Evolutionary conservation across 1,140 invertebrate species (phyloP).

Genomic region (Melipona quadrifasciata): DNA sequence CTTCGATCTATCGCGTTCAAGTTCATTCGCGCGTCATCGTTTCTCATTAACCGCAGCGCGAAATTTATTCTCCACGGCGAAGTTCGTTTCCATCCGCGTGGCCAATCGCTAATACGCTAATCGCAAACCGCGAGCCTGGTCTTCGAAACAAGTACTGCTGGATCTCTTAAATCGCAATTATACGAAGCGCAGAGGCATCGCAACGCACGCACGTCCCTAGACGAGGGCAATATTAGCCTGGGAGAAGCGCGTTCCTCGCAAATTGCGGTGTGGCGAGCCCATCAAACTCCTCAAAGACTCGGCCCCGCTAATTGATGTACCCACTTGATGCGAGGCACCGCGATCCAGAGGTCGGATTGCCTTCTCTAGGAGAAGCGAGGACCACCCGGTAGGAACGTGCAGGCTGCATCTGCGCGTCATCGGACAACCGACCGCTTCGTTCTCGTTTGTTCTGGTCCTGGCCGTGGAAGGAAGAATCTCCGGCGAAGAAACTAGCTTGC

Average conservation of each 20-base stretch:
- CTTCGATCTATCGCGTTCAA: background rate
- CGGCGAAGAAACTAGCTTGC: constrained; percentile 55
- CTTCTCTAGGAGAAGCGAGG: constrained; percentile 35
- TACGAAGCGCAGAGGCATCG: background rate
- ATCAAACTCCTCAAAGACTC: constrained; percentile 18
- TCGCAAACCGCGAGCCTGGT: background rate
- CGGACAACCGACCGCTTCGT: constrained; percentile 51
- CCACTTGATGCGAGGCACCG: constrained; percentile 4
- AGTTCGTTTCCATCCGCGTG: background rate
- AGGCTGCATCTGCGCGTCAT: constrained; percentile 60
- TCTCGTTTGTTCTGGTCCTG: constrained; percentile 61
- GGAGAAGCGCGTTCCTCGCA: constrained; percentile 12
- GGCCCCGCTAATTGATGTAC: constrained; percentile 32
- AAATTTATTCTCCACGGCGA: background rate
- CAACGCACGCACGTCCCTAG: background rate
- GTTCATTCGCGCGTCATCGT: background rate
- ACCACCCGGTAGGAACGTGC: constrained; percentile 60
- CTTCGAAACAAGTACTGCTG: background rate
- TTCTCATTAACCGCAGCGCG: background rate
- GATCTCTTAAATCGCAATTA: constrained; percentile 24
- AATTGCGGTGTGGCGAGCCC: constrained; percentile 32
- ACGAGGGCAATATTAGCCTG: constrained; percentile 10
- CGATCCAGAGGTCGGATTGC: constrained; percentile 37
- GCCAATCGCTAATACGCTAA: background rate
- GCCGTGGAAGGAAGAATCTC: constrained; percentile 25